A percentile compares a stretch with the other conserved stretches of the same genome.
phyloP scores from a whole-genome alignment of 2,888 invertebrate genomes.

The Stenichneumon culpator region DNA sequence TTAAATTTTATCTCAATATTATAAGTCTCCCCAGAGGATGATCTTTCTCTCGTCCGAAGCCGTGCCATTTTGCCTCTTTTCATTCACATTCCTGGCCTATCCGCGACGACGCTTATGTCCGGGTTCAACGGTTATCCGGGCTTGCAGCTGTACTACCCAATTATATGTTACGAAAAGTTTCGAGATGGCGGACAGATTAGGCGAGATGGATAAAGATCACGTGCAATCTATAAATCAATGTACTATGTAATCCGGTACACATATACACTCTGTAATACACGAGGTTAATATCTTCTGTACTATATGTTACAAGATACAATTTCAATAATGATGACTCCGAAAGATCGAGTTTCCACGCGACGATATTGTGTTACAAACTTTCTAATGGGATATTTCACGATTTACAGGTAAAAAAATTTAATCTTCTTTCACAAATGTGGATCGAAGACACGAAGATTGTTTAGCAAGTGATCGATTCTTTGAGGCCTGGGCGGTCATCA shows the following conservation, averaged over 20 bases:
- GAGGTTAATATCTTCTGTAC: conserved; percentile 32
- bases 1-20: conserved; percentile 18
- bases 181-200: conserved; percentile 46
- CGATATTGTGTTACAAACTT: conserved; percentile 21
- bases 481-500: background rate
- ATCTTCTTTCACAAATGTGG: background rate
- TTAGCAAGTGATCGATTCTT: background rate
- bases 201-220: conserved; percentile 63
- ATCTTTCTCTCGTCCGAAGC: conserved; percentile 23
- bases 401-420: background rate
- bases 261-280: conserved; percentile 22
- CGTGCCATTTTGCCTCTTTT: conserved; percentile 20
- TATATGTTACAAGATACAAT: background rate
- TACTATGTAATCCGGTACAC: conserved; percentile 5
- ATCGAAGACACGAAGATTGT: conserved; percentile 10
- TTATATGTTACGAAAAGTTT: conserved; percentile 69
- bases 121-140: conserved; percentile 43
- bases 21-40: background rate
- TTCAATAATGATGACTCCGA: conserved; percentile 25
- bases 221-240: conserved; percentile 67
- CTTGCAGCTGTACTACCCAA: conserved; percentile 56
- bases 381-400: conserved; percentile 28
- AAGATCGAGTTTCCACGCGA: conserved; percentile 12
- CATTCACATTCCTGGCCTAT: conserved; percentile 45
- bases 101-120: conserved; percentile 19